Conservation (phyloP, 2,888 invertebrate genomes). For the Dione juno region DNA sequence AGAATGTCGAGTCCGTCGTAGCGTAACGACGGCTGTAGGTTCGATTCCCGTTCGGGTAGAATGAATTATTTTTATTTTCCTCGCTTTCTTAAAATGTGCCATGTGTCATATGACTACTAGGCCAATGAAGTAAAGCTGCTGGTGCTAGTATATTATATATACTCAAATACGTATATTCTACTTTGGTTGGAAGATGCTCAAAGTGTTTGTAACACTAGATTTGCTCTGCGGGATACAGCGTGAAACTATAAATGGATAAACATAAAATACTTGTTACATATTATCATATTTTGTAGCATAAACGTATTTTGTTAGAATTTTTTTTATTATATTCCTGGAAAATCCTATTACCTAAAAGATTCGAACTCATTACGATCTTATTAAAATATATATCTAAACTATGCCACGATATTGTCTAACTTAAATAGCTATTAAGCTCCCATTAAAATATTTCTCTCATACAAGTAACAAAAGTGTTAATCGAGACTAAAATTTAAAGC, state of each 20-base stretch:
- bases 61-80: background rate
- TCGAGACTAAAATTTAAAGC: background rate
- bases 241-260: too few species aligned
- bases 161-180: too few species aligned
- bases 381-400: background rate
- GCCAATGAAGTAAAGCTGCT: too few species aligned
- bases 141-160: too few species aligned
- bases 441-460: constrained; percentile 1
- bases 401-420: background rate
- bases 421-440: background rate
- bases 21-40: background rate
- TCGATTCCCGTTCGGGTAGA: background rate
- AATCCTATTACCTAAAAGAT: background rate
- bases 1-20: too few species aligned
- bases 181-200: too few species aligned
- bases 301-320: too few species aligned
- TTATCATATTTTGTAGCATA: background rate
- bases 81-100: too few species aligned
- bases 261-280: too few species aligned
- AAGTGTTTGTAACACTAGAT: background rate
- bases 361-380: background rate
- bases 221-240: background rate
- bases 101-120: too few species aligned
- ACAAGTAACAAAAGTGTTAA: background rate
- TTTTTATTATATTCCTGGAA: too few species aligned